These are phyloP conservation scores for Callipepla squamata DNA, from an alignment of 2,113 vertebrate genomes.

Conservation along the genomic window DNA sequence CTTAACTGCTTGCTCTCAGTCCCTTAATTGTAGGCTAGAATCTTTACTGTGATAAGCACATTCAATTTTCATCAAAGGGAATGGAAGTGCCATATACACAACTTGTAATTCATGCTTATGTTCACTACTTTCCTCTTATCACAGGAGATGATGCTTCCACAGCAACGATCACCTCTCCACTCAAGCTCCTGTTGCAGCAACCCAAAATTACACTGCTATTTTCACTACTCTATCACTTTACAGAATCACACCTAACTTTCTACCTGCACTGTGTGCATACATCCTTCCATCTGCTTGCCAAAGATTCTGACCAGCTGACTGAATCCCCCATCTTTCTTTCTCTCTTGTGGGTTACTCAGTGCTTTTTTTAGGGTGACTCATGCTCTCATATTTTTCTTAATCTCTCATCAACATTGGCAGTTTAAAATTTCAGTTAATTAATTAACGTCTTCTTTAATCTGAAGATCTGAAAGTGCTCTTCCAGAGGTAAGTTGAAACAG, in stretches of 20 bases:
- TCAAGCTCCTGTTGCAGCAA: background rate
- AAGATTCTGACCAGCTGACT: background rate
- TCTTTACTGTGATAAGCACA: slow-evolving; percentile 9
- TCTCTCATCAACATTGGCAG: background rate
- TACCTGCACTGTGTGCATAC: background rate
- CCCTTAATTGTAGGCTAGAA: slow-evolving; percentile 12
- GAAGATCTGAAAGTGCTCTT: background rate
- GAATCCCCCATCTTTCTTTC: background rate
- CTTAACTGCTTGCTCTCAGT: background rate
- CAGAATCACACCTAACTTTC: background rate
- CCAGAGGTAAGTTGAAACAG: background rate
- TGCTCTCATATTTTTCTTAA: background rate
- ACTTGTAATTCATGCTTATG: background rate
- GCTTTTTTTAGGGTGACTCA: background rate
- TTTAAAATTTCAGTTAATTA: background rate
- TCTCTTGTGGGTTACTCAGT: background rate
- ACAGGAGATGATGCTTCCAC: background rate
- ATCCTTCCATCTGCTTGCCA: background rate
- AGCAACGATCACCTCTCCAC: background rate
- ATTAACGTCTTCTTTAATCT: background rate
- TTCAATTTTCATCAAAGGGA: slow-evolving; percentile 24
- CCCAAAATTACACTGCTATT: background rate
- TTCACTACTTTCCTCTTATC: background rate
- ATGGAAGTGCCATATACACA: background rate
- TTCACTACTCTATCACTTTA: background rate